These are phyloP conservation scores for Propithecus deckenii DNA, from an alignment of 2,797 vertebrate species.

Conservation along the genomic window DNA sequence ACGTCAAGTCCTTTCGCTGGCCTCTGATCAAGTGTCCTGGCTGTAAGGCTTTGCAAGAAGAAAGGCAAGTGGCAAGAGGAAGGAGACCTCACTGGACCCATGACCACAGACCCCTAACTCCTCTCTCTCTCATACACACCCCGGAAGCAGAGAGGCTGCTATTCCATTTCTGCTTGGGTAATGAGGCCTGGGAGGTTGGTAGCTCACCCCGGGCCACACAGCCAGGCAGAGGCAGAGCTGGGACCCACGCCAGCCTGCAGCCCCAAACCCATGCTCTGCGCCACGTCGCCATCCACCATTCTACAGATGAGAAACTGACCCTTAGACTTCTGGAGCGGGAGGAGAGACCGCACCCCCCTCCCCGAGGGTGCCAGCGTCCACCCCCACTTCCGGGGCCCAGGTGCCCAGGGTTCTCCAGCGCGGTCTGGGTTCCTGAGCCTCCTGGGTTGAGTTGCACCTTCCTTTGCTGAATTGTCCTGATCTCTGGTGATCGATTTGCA, in stretches of 20 bases:
- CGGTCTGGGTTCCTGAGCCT: conserved; percentile 66
- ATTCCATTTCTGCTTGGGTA: not conserved
- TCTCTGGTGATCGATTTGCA: conserved; percentile 86
- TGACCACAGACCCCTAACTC: not conserved
- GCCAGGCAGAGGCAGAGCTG: not conserved
- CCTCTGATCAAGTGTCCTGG: not conserved
- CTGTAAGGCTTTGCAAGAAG: not conserved
- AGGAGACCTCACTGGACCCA: not conserved
- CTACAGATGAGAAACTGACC: not conserved
- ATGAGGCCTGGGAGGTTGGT: not conserved
- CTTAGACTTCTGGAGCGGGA: not conserved
- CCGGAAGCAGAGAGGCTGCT: not conserved
- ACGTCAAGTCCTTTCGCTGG: not conserved
- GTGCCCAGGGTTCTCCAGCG: not conserved
- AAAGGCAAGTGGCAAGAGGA: not conserved
- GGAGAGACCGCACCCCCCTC: not conserved
- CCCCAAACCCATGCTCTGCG: not conserved
- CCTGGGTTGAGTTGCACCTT: conserved; percentile 60
- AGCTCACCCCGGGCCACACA: not conserved
- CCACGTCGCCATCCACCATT: not conserved
- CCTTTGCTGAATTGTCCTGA: conserved; percentile 77
- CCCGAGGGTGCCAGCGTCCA: not conserved
- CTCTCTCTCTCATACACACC: not conserved
- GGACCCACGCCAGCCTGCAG: not conserved
- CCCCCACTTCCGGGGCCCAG: not conserved